Conservation (phyloP, 1,140 invertebrate species). For the Muscidifurax raptorellus region DNA sequence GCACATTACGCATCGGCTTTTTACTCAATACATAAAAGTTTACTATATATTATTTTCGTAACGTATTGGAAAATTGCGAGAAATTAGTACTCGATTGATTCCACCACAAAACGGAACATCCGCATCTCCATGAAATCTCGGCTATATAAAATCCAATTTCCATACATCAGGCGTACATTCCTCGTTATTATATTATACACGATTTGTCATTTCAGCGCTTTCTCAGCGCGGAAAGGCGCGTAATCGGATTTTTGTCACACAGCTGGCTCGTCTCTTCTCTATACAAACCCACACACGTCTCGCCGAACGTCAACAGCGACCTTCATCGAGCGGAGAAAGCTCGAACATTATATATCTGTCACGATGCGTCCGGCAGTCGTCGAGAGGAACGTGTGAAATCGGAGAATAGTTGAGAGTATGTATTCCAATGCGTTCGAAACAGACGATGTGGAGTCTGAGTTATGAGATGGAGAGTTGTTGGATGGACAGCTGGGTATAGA, state of each 20-base stretch:
- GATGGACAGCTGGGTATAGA: neutral
- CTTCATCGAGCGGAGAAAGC: constrained; percentile 46
- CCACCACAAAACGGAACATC: neutral
- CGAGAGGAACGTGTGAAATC: constrained; percentile 64
- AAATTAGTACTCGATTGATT: neutral
- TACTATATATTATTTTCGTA: too few relatives aligned
- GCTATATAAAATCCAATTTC: neutral
- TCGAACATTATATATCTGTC: constrained; percentile 70
- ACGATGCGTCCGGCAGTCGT: constrained; percentile 68
- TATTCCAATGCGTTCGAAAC: constrained; percentile 71
- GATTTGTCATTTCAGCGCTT: constrained; percentile 25
- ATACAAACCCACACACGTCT: neutral
- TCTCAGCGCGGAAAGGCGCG: neutral
- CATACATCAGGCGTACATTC: neutral
- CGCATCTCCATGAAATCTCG: neutral
- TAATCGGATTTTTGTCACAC: constrained; percentile 39
- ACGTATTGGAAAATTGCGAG: too few relatives aligned
- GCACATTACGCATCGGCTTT: too few relatives aligned
- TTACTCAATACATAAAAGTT: too few relatives aligned
- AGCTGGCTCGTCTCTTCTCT: neutral
- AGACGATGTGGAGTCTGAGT: constrained; percentile 50
- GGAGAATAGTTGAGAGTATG: constrained; percentile 67
- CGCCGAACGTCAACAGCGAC: constrained; percentile 27
- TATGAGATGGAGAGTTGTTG: neutral
- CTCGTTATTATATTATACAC: constrained; percentile 7